Percentiles rank a stretch among this genome's conserved stretches.
Evolutionary conservation across 2,888 invertebrate species (phyloP).

Genomic region (Apodemia duryi): DNA sequence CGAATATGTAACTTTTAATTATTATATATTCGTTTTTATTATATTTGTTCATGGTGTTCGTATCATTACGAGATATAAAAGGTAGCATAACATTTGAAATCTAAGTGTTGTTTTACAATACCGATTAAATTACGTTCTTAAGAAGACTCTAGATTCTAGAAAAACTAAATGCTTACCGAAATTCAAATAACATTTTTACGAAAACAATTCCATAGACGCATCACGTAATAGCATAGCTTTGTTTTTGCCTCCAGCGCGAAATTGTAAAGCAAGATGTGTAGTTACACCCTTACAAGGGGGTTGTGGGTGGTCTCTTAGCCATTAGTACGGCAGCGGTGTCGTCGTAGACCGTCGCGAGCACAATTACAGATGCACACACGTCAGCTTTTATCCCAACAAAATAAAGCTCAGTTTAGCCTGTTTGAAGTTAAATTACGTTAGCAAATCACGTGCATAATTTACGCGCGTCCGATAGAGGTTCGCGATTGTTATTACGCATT

Average conservation of each 20-base stretch:
- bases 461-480: slow-evolving; percentile 74
- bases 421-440: slow-evolving; percentile 23
- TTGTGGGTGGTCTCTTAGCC: slow-evolving; percentile 55
- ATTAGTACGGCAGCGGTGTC: slow-evolving; percentile 66
- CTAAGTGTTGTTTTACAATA: too few relatives aligned
- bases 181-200: slow-evolving; percentile 4
- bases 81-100: too few relatives aligned
- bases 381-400: slow-evolving; percentile 21
- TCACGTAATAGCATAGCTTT: slow-evolving; percentile 13
- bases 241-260: slow-evolving; percentile 14
- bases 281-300: slow-evolving; percentile 26
- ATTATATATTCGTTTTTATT: too few relatives aligned
- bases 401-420: slow-evolving; percentile 38
- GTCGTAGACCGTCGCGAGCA: slow-evolving; percentile 54
- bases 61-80: too few relatives aligned
- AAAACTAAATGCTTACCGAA: background rate
- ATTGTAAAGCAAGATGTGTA: slow-evolving; percentile 15
- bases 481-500: slow-evolving; percentile 76
- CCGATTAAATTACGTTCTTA: too few relatives aligned
- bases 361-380: background rate
- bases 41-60: too few relatives aligned
- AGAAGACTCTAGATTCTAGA: too few relatives aligned
- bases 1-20: too few relatives aligned
- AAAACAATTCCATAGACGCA: slow-evolving; percentile 6
- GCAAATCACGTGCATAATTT: slow-evolving; percentile 66